Conservation (phyloP, 2,888 invertebrate species). For the Drosophila histrio region DNA sequence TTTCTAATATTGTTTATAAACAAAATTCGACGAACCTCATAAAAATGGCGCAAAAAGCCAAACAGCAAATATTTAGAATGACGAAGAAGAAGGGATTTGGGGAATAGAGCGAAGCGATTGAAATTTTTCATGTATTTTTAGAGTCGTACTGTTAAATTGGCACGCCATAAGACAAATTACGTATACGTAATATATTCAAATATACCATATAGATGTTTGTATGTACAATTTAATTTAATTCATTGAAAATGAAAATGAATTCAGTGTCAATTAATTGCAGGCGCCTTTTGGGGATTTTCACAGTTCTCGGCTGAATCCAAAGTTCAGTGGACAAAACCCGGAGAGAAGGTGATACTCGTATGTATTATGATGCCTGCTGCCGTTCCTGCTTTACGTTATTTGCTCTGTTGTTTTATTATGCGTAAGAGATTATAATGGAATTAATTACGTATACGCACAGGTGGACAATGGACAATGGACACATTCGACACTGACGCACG, state of each 20-base stretch:
- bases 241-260: slow-evolving; percentile 55
- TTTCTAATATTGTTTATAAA: slow-evolving; percentile 63
- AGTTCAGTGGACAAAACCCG: background rate
- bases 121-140: slow-evolving; percentile 18
- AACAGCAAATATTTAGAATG: slow-evolving; percentile 66
- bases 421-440: slow-evolving; percentile 77
- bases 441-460: slow-evolving; percentile 77
- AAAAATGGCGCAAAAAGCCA: slow-evolving; percentile 55
- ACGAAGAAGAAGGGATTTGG: background rate
- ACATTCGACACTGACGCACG: slow-evolving; percentile 20
- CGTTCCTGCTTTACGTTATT: slow-evolving; percentile 35
- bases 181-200: slow-evolving; percentile 19
- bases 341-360: slow-evolving; percentile 5
- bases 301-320: slow-evolving; percentile 12
- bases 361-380: slow-evolving; percentile 46
- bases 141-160: slow-evolving; percentile 2
- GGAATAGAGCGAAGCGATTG: slow-evolving; percentile 6
- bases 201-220: background rate
- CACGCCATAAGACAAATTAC: slow-evolving; percentile 17
- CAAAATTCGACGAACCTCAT: slow-evolving; percentile 62
- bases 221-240: slow-evolving; percentile 52
- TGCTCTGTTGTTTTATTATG: slow-evolving; percentile 68
- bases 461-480: slow-evolving; percentile 47
- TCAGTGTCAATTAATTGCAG: slow-evolving; percentile 69
- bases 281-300: slow-evolving; percentile 37